A percentile compares a stretch with the other conserved stretches of the same genome.
These are phyloP conservation scores for Lateolabrax maculatus DNA, from an alignment of 2,797 vertebrate genomes.

Conservation along the genomic window DNA sequence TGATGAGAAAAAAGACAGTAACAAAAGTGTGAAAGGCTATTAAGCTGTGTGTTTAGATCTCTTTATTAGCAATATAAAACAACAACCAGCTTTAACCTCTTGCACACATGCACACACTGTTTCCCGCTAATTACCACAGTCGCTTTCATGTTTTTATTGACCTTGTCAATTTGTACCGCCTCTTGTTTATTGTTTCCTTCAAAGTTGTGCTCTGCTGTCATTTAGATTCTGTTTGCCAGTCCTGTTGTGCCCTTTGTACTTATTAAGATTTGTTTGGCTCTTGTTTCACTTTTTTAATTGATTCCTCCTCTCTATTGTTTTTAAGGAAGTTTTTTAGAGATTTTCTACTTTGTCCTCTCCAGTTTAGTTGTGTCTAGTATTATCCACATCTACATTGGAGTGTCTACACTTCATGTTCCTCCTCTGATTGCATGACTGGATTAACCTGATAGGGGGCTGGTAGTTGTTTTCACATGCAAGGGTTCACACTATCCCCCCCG, in stretches of 20 bases:
- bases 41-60: constrained; percentile 1
- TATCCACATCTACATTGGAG: neutral
- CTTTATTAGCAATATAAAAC: constrained; percentile 13
- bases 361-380: neutral
- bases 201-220: constrained; percentile 6
- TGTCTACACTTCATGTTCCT: neutral
- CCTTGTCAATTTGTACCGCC: neutral
- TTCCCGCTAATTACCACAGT: constrained; percentile 16
- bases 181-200: constrained; percentile 10
- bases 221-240: constrained; percentile 4
- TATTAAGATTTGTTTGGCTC: neutral
- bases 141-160: constrained; percentile 9
- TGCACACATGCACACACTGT: neutral
- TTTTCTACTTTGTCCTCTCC: neutral
- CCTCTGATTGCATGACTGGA: constrained; percentile 1
- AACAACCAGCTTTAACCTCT: constrained; percentile 12
- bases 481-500: neutral
- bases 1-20: constrained; percentile 1
- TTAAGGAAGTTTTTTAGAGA: no score
- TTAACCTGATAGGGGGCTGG: neutral
- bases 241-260: neutral
- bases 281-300: constrained; percentile 8
- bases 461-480: constrained; percentile 7
- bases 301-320: neutral
- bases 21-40: neutral